These are phyloP conservation scores for Rhinichthys osculus DNA, from an alignment of 2,797 vertebrate genomes.

Conservation along the genomic window DNA sequence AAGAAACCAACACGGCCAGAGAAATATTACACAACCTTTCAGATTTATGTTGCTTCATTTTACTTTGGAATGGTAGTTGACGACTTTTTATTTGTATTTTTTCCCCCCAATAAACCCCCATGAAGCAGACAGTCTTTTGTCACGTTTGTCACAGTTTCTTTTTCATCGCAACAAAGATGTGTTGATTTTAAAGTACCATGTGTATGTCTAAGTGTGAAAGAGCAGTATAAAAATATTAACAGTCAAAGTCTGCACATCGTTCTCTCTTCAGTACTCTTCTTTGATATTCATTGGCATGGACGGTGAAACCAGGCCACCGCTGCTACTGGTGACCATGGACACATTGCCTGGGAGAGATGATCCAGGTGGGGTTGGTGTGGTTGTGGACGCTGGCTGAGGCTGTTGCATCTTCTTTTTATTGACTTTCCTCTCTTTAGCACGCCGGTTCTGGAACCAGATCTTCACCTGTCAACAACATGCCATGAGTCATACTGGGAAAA, in stretches of 20 bases:
- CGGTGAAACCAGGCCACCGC: slow-evolving; percentile 82
- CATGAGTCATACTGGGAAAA: background rate
- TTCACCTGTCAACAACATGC: slow-evolving; percentile 83
- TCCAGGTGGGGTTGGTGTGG: slow-evolving; percentile 78
- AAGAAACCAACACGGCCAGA: slow-evolving; percentile 44
- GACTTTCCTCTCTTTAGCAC: slow-evolving; percentile 96
- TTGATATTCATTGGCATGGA: slow-evolving; percentile 89
- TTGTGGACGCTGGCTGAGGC: slow-evolving; percentile 87
- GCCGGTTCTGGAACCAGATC: slow-evolving; percentile 98
- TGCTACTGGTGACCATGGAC: slow-evolving; percentile 82
- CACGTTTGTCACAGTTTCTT: slow-evolving; percentile 13
- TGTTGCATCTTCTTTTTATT: slow-evolving; percentile 97
- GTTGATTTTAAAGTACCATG: slow-evolving; percentile 22
- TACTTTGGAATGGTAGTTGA: slow-evolving; percentile 13
- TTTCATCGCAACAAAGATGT: background rate
- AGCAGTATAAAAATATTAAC: slow-evolving; percentile 5
- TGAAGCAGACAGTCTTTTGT: slow-evolving; percentile 22
- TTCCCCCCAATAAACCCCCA: slow-evolving; percentile 38
- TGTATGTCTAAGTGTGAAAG: slow-evolving; percentile 12
- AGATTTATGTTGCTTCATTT: background rate
- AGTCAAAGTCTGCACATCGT: background rate
- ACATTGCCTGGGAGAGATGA: slow-evolving; percentile 77
- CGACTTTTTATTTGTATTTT: slow-evolving; percentile 27
- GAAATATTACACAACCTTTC: slow-evolving; percentile 33
- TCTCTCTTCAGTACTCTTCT: slow-evolving; percentile 86